These are phyloP conservation scores for Drosophila bifasciata DNA, from an alignment of 1,140 invertebrate genomes.

Conservation along the genomic window DNA sequence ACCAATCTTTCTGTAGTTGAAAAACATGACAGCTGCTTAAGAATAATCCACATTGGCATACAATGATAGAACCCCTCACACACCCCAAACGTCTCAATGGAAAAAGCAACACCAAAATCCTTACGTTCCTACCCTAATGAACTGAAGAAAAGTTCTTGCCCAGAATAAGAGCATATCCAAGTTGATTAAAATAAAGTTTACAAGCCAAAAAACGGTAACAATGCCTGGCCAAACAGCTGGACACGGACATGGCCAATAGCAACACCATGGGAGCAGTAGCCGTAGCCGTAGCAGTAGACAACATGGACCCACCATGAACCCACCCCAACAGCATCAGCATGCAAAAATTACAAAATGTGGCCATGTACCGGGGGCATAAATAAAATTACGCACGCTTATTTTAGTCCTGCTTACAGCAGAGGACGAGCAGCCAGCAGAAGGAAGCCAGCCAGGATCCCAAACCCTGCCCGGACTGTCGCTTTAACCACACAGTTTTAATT, in stretches of 20 bases:
- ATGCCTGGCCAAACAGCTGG: conserved; percentile 16
- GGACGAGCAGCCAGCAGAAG: not conserved
- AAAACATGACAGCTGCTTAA: not conserved
- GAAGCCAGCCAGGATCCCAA: not conserved
- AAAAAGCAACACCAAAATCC: too few species aligned
- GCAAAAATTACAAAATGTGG: conserved; percentile 82
- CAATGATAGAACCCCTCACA: too few species aligned
- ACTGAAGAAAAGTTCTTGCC: too few species aligned
- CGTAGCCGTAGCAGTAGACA: not conserved
- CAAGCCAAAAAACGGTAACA: conserved; percentile 15
- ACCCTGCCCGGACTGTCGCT: conserved; percentile 50
- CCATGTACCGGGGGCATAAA: conserved; percentile 79
- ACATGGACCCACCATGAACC: not conserved
- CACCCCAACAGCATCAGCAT: conserved; percentile 55
- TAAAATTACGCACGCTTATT: conserved; percentile 84
- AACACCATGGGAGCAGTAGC: conserved; percentile 3
- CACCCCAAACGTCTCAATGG: too few species aligned
- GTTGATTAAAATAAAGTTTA: conserved; percentile 75
- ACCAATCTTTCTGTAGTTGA: too few species aligned
- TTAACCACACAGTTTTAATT: conserved; percentile 81
- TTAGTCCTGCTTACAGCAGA: conserved; percentile 78
- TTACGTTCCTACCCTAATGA: too few species aligned
- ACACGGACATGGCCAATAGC: conserved; percentile 13
- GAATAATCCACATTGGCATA: not conserved
- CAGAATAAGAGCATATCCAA: conserved; percentile 47